A percentile compares a stretch with the other conserved stretches of the same genome.
Evolutionary conservation across 2,113 vertebrate genomes (phyloP).

Genomic region (Sceloporus tristichus): DNA sequence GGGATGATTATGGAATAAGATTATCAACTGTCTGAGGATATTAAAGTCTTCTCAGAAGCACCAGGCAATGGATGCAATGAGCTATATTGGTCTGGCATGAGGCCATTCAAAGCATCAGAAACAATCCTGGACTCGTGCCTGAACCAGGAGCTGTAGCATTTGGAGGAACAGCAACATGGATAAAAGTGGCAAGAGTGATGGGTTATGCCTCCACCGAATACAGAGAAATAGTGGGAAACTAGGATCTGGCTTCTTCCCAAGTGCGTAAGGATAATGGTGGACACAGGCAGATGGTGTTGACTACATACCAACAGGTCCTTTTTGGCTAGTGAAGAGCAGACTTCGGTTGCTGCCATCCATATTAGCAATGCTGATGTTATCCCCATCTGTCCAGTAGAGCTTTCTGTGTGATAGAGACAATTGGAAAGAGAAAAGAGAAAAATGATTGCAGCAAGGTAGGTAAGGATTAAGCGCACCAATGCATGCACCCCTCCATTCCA

Average conservation of each 20-base stretch:
- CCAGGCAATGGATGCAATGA: neutral
- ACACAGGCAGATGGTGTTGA: fast-evolving
- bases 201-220: neutral
- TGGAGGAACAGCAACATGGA: neutral
- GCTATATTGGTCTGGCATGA: too few relatives aligned
- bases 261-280: fast-evolving
- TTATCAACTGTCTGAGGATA: neutral
- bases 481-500: neutral
- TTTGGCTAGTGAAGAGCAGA: constrained; percentile 89
- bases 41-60: neutral
- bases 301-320: constrained; percentile 89
- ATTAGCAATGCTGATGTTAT: constrained; percentile 94
- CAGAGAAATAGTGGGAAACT: neutral
- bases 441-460: too few relatives aligned
- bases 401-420: constrained; percentile 77
- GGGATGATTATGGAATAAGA: neutral
- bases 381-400: constrained; percentile 95
- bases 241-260: neutral
- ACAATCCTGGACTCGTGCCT: neutral
- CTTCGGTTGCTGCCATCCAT: constrained; percentile 92
- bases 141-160: neutral
- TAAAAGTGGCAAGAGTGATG: neutral
- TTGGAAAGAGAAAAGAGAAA: neutral
- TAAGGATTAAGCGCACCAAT: neutral
- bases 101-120: neutral